Evolutionary conservation across 2,113 vertebrate genomes (phyloP).

Genomic region (Alectura lathami): DNA sequence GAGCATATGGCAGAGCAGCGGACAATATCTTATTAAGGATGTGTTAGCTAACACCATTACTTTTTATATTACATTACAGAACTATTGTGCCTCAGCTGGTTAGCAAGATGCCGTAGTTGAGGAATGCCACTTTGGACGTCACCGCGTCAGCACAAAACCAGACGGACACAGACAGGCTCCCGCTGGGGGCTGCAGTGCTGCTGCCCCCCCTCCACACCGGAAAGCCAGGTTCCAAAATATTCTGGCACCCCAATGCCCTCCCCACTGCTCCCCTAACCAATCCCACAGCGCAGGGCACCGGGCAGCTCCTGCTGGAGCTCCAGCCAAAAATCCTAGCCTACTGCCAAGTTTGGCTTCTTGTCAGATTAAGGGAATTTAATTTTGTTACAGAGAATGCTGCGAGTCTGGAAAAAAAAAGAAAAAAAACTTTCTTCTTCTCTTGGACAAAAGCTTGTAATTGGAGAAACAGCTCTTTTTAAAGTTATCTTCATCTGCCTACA

Average conservation of each 20-base stretch:
- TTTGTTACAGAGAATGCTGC: conserved; percentile 72
- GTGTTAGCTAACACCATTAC: conserved; percentile 82
- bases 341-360: conserved; percentile 52
- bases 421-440: conserved; percentile 71
- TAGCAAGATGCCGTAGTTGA: conserved; percentile 71
- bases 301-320: not conserved
- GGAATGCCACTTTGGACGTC: conserved; percentile 44
- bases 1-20: conserved; percentile 80
- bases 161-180: conserved; percentile 1
- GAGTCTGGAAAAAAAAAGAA: conserved; percentile 41
- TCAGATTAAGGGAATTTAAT: conserved; percentile 75
- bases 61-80: conserved; percentile 80
- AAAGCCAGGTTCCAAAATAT: not conserved
- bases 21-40: conserved; percentile 86
- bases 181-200: not conserved
- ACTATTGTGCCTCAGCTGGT: conserved; percentile 75
- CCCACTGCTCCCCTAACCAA: not conserved
- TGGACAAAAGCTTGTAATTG: conserved; percentile 79
- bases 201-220: not conserved
- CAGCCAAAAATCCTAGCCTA: not conserved
- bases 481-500: conserved; percentile 79
- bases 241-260: not conserved
- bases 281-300: not conserved
- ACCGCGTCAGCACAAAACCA: not conserved
- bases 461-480: conserved; percentile 74